These are phyloP conservation scores for Enteromius treurensis DNA, from an alignment of 2,797 vertebrate genomes.

Conservation along the genomic window DNA sequence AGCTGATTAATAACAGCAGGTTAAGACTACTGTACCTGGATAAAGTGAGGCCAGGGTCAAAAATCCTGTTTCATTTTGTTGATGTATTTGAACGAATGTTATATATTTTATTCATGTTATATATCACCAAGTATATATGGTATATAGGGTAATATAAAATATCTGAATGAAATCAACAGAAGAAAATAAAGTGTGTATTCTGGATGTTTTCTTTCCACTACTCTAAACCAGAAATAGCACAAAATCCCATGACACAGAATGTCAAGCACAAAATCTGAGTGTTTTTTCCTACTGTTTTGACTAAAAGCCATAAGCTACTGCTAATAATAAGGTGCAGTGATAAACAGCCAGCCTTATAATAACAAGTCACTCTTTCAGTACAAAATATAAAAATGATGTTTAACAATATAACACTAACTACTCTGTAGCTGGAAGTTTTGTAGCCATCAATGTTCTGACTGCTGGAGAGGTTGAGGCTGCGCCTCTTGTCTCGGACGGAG, in stretches of 20 bases:
- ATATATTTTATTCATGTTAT: neutral
- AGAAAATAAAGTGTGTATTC: neutral
- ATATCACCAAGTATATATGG: neutral
- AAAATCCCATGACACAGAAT: neutral
- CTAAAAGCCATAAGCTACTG: neutral
- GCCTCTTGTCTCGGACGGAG: conserved; percentile 89
- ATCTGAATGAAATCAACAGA: neutral
- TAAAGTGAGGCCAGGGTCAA: neutral
- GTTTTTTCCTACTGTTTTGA: neutral
- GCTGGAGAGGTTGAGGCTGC: conserved; percentile 87
- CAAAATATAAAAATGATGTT: neutral
- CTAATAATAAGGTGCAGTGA: neutral
- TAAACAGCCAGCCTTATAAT: neutral
- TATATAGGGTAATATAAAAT: neutral
- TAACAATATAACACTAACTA: conserved; percentile 72
- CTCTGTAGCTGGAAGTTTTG: conserved; percentile 83
- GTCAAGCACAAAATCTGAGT: neutral
- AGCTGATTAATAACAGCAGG: neutral
- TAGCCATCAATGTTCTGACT: conserved; percentile 74
- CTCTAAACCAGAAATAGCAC: neutral
- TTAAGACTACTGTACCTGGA: neutral
- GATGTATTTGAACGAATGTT: neutral
- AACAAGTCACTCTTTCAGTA: neutral
- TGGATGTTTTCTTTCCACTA: neutral
- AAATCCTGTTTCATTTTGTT: neutral